Evolutionary conservation across 2,113 vertebrate species (phyloP), one percentile per base, ranked within the genome.

Genomic region (Chloropsis hardwickii): DNA sequence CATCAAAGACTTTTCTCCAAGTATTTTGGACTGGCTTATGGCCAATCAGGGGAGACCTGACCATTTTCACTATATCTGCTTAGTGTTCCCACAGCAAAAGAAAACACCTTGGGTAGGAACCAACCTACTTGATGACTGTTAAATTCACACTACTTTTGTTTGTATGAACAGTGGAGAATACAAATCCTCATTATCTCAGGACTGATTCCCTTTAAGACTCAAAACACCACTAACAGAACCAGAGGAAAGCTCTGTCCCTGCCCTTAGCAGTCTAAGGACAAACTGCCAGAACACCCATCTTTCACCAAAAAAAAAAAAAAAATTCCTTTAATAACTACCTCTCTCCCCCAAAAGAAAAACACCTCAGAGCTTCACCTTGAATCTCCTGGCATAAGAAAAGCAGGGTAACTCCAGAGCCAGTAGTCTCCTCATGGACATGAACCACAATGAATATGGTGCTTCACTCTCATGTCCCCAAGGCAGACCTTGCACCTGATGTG

Each of bases 1-100:
- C 87, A 91, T 90, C 92, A 97, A 93, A 92, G 90, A 84, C 71
- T 81, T 88, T 70, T 70, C 83, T 90, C 58, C 37, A 61, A 71
- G 35, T 39, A 42, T 94, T 95, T 87, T 70, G 35, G 88, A 83
- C 51, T 77, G 25, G 47, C 8, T 91, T 92, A 40, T 73, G 60
- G 47, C 48, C 39, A 82, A 0, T 72, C 31, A 77, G 91, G 65
- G 76, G 39, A 58, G 39, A 70, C 6, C 14, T 78, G 77, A 57
- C 48, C 33, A 60, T 80, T 93, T 95, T 74, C 50, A 44, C 5
- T 1, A 6, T 77, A 65, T 62, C 44, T 81, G 12, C 29, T 76
- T 47, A 44, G 40, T 33, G 47, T 74, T 69, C 44, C 50, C 77
- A 77, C 24, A 83, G 76, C 28, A 56, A 86, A 94, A 85, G 61